Percentiles rank a stretch among this genome's conserved stretches.
Evolutionary conservation across 2,888 invertebrate species (phyloP).

Genomic region (Gastracanthus pulcherrimus): DNA sequence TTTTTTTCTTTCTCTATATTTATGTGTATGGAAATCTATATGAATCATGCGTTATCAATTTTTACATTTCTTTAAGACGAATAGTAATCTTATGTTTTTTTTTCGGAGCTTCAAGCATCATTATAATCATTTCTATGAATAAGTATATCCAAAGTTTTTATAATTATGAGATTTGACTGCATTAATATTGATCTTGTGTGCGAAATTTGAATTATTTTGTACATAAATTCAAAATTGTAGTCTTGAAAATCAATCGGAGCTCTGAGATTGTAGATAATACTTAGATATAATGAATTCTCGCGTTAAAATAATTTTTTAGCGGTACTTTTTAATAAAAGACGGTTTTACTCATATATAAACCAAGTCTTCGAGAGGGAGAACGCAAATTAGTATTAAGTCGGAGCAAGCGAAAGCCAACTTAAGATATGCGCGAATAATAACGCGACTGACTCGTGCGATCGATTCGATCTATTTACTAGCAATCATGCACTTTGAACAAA

Average conservation of each 20-base stretch:
- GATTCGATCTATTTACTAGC: constrained; percentile 47
- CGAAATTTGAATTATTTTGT: constrained; percentile 8
- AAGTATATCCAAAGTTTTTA: not conserved
- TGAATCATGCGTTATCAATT: not conserved
- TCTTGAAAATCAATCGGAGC: constrained; percentile 1
- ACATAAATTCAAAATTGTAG: constrained; percentile 42
- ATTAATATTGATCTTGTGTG: not conserved
- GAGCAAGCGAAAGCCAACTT: constrained; percentile 48
- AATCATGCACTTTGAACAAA: constrained; percentile 40
- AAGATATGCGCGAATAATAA: constrained; percentile 25
- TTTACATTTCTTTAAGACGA: not conserved
- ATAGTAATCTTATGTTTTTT: constrained; percentile 17
- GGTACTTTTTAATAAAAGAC: constrained; percentile 18
- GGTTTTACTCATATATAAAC: constrained; percentile 22
- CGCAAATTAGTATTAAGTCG: constrained; percentile 44
- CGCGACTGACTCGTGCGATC: constrained; percentile 49
- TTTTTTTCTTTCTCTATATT: not conserved
- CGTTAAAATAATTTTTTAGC: constrained; percentile 29
- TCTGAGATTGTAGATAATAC: constrained; percentile 39
- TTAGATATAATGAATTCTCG: constrained; percentile 12
- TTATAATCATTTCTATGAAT: not conserved
- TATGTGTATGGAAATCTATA: not conserved
- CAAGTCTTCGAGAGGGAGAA: constrained; percentile 31
- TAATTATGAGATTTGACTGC: constrained; percentile 15
- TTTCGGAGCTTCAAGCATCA: not conserved